Evolutionary conservation across 1,140 invertebrate species (phyloP), one percentile per base, ranked within the genome.

Genomic region (Anadara kagoshimensis): DNA sequence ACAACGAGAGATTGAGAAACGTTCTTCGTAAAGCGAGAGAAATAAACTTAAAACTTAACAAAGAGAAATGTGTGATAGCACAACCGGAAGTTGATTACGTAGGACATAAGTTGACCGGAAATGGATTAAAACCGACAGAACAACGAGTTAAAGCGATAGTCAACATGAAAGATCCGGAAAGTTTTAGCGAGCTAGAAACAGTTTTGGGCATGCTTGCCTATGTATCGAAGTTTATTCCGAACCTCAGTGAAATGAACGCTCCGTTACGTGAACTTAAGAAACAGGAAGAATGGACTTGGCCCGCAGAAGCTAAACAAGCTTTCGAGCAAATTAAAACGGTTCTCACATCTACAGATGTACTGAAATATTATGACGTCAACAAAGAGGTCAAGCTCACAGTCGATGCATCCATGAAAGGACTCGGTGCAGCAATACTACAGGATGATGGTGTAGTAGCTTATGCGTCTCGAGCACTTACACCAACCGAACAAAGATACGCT

Each of bases 381-480:
- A 53, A 73, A 51, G 56, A 69, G 58, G 63, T 73, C 10, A 79
- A 70, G 47, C 43, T 80, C 0, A 53, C 77, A 43, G 81, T 84
- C 4, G 90, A 91, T 80, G 84, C 84, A 8, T 87, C 83, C 26
- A 64, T 83, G 45, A 53, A 78, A 41, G 89, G 85, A 10, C 62
- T 91, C 20, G 88, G 88, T 20, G 86, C 83, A 20, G 79, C 87
- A 7, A 43, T 91, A 8, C 54, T 90, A 4, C 90, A 91, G 78
- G 78, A 89, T 61, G 74, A 84, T 87, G 78, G 78, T 73, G 87
- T 86, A 10, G 72, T 91, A 10, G 77, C 75, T 24, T 90, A 82
- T 83, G 83, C 86, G 8, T 87, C 78, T n/a, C 67, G 82, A 67
- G 75, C 74, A 20, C 76, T 90, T 12, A 86, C 80, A 8, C 68